Evolutionary conservation across 2,888 invertebrate genomes (phyloP), one percentile per base, ranked within the genome.

Genomic region (Callosobruchus maculatus): DNA sequence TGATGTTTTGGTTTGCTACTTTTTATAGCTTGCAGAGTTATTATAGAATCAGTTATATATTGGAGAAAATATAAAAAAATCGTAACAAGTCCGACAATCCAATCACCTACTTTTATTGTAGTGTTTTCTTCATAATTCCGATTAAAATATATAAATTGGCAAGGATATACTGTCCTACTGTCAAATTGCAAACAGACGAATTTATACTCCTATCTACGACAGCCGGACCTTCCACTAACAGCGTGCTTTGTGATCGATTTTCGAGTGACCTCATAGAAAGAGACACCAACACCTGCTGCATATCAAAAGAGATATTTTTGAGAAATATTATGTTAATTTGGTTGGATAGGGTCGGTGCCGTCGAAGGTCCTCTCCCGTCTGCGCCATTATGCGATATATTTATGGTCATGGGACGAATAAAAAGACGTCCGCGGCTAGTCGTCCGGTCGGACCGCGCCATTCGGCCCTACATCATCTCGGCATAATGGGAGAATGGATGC

Each of bases 401-500:
- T 68, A 68, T 68, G 68, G 68, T 68, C 68, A 68, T 68, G 21
- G 68, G 68, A 68, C 22, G 22, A 68, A 21, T 68, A 68, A 68
- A 68, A 68, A 68, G 68, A 21, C 13, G 21, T 68, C 49, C 49
- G 49, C 49, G 49, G 49, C 49, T 49, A 18, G 7, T 49, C 13
- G 49, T 13, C 49, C 49, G 49, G 18, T n/a, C n/a, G n/a, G n/a
- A n/a, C n/a, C n/a, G n/a, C n/a, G n/a, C 49, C 49, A 18, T 49
- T 49, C 18, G 49, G 49, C 49, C 49, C 49, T 49, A 3, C 49
- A 49, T 49, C 49, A 18, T 49, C 49, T 49, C 49, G 49, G 49
- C 3, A 85, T 85, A 86, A 86, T 85, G 83, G 85, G 82, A 83
- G 85, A 86, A 85, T 84, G 84, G 85, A 74, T 74, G 74, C 69